phyloP scores from a whole-genome alignment of 2,797 vertebrate species.

The Aeoliscus strigatus region DNA sequence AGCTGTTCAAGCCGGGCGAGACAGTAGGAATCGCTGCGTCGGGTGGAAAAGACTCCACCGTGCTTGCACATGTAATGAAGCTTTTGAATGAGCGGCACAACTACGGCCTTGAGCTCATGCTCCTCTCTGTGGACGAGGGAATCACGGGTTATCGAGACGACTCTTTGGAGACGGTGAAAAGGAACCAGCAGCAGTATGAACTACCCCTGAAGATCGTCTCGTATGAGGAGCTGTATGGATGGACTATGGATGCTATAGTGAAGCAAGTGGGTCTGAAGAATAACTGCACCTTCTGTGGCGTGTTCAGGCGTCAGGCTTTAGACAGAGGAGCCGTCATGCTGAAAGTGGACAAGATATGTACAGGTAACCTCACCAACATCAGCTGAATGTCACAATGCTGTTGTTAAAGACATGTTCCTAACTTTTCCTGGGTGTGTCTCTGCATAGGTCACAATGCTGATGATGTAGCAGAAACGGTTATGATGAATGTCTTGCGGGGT shows the following conservation, averaged over 20 bases:
- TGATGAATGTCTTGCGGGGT: conserved; percentile 88
- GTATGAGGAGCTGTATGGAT: conserved; percentile 84
- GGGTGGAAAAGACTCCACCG: conserved; percentile 88
- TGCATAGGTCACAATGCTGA: conserved; percentile 86
- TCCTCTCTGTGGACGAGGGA: conserved; percentile 86
- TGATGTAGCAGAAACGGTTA: conserved; percentile 84
- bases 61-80: conserved; percentile 84
- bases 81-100: conserved; percentile 75
- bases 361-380: conserved; percentile 65
- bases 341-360: conserved; percentile 85
- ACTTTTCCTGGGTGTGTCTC: not conserved
- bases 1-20: conserved; percentile 77
- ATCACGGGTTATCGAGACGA: conserved; percentile 85
- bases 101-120: conserved; percentile 76
- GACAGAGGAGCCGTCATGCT: conserved; percentile 82
- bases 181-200: conserved; percentile 80
- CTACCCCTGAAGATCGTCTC: conserved; percentile 84
- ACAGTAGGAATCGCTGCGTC: conserved; percentile 82
- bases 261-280: conserved; percentile 81
- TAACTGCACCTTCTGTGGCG: conserved; percentile 89
- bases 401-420: not conserved
- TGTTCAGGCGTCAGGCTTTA: conserved; percentile 83
- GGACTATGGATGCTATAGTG: conserved; percentile 88
- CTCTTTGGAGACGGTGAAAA: conserved; percentile 82
- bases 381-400: not conserved